Evolutionary conservation across 2,888 invertebrate genomes (phyloP).

Genomic region (Cosmorhoe ocellata): DNA sequence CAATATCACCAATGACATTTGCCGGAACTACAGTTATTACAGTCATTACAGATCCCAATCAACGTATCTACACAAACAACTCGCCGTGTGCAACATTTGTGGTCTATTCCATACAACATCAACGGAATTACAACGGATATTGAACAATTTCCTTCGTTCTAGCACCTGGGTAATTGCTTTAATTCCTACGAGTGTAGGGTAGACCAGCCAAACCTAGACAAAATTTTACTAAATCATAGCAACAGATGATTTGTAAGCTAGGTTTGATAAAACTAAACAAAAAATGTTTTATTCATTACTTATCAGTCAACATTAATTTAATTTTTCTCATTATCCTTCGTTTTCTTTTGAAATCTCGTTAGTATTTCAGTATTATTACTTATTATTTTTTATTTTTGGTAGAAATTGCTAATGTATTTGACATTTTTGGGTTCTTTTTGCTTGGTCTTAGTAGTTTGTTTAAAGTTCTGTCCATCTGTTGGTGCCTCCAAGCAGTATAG

Average conservation of each 20-base stretch:
- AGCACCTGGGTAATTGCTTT: constrained; percentile 48
- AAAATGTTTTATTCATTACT: too few relatives aligned
- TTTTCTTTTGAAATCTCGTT: too few relatives aligned
- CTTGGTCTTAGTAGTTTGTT: too few relatives aligned
- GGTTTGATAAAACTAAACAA: too few relatives aligned
- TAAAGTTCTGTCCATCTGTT: not conserved
- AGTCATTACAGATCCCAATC: constrained; percentile 12
- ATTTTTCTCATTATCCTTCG: too few relatives aligned
- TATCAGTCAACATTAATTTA: too few relatives aligned
- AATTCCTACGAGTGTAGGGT: constrained; percentile 39
- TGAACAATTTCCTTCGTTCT: constrained; percentile 57
- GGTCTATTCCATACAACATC: constrained; percentile 20
- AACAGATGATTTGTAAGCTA: too few relatives aligned
- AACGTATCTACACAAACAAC: constrained; percentile 12
- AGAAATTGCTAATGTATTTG: too few relatives aligned
- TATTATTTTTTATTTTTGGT: too few relatives aligned
- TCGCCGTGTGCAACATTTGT: constrained; percentile 15
- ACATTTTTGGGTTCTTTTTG: too few relatives aligned
- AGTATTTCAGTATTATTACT: too few relatives aligned
- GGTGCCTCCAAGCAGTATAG: not conserved
- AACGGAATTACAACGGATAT: constrained; percentile 50
- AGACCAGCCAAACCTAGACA: constrained; percentile 7
- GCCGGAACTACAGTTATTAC: constrained; percentile 2
- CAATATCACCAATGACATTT: not conserved
- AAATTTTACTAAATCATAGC: not conserved